A percentile compares a stretch with the other conserved stretches of the same genome.
phyloP scores from a whole-genome alignment of 2,888 invertebrate genomes.

The Meiosimyza platycephala region DNA sequence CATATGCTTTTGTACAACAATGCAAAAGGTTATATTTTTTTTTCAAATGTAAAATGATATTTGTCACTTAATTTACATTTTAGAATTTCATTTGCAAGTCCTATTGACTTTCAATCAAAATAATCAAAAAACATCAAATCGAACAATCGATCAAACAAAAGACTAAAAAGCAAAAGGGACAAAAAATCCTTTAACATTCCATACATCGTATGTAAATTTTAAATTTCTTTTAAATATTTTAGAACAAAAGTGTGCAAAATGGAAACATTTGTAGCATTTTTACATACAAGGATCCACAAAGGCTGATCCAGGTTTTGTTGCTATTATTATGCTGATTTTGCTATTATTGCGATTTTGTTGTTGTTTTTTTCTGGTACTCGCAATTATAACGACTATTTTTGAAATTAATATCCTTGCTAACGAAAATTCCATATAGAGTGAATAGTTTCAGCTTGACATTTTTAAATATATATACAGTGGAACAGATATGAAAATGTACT shows the following conservation, averaged over 20 bases:
- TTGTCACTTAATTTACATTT: slow-evolving; percentile 16
- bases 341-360: slow-evolving; percentile 21
- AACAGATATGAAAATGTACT: too few species aligned
- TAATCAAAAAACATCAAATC: slow-evolving; percentile 31
- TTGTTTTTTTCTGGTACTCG: background rate
- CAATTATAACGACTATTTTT: slow-evolving; percentile 15
- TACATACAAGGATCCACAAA: slow-evolving; percentile 20
- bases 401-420: slow-evolving; percentile 28
- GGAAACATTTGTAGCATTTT: slow-evolving; percentile 16
- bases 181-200: background rate
- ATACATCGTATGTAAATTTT: slow-evolving; percentile 21
- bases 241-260: background rate
- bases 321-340: slow-evolving; percentile 29
- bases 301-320: slow-evolving; percentile 29
- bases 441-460: too few species aligned
- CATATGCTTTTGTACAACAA: background rate
- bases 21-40: background rate
- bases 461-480: too few species aligned
- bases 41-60: slow-evolving; percentile 24
- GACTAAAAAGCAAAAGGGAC: background rate
- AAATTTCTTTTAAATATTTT: background rate
- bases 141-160: slow-evolving; percentile 24
- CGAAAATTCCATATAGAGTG: background rate
- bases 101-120: slow-evolving; percentile 26
- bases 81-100: background rate